Conservation (phyloP, 2,888 invertebrate genomes). For the Geophilus truncorum region DNA sequence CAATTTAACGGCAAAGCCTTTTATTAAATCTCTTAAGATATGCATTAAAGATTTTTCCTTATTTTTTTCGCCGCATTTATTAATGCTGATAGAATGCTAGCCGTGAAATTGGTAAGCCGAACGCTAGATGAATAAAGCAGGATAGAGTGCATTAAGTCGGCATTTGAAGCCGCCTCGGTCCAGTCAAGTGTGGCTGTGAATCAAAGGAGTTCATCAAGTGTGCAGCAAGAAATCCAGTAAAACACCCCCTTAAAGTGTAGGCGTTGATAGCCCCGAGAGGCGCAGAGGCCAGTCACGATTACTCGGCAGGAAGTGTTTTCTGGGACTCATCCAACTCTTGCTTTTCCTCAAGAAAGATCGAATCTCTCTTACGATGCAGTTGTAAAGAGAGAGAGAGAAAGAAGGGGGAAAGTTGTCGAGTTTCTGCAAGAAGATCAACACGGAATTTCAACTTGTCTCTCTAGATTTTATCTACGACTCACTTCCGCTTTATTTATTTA, state of each 20-base stretch:
- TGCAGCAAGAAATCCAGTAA: slow-evolving; percentile 27
- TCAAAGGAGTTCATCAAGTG: slow-evolving; percentile 27
- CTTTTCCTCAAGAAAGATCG: slow-evolving; percentile 16
- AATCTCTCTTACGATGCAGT: slow-evolving; percentile 22
- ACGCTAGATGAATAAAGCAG: neutral
- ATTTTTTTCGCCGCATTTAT: neutral
- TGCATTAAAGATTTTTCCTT: neutral
- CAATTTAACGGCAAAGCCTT: neutral
- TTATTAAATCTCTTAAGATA: neutral
- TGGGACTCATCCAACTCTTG: slow-evolving; percentile 18
- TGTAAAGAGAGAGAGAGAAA: neutral
- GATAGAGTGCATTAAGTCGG: neutral
- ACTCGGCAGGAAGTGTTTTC: slow-evolving; percentile 27
- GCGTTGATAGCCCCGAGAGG: slow-evolving; percentile 20
- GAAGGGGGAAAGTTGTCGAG: neutral
- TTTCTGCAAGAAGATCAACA: slow-evolving; percentile 12
- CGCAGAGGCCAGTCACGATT: slow-evolving; percentile 27
- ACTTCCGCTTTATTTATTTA: neutral
- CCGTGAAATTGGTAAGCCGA: neutral
- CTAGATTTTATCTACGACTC: neutral
- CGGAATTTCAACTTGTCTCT: slow-evolving; percentile 1
- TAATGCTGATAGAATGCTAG: neutral
- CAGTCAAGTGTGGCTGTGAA: slow-evolving; percentile 18
- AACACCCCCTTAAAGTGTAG: slow-evolving; percentile 27
- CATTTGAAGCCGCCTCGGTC: neutral